Evolutionary conservation across 2,113 vertebrate genomes (phyloP), one percentile per base, ranked within the genome.

Genomic region (Accipiter virgatus): DNA sequence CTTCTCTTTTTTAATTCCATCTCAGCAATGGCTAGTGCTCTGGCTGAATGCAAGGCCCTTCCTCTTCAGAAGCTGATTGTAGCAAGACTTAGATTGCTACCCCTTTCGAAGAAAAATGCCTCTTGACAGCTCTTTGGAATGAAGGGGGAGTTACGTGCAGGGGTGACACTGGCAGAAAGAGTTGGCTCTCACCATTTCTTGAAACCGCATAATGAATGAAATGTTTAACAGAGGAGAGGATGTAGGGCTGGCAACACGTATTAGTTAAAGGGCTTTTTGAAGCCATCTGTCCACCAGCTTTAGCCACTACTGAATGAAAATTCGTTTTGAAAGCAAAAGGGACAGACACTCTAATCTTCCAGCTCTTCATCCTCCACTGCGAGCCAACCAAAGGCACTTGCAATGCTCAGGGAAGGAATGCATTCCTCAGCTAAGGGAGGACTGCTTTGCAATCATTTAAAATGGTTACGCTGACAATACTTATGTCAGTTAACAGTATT

Each of bases 261-360:
- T 96, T 96, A 97, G 94, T 96, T 91, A 95, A 95, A 96, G 82
- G 91, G 90, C 92, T 94, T 97, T 97, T 89, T 94, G 87, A 96
- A 96, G 90, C 94, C 95, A 89, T 96, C 95, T 96, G 94, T 96
- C 95, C 94, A 94, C 73, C 94, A 96, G 96, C 88, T 97, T 96
- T 92, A 97, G 84, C 85, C 71, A 91, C 78, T 61, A 27, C 88
- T 96, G 94, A 96, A 97, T 93, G 93, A 91, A 85, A 93, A 91
- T 70, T 88, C 18, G 4, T 74, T 94, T 70, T 96, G 93, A 95
- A 96, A 96, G 95, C 79, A 26, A 70, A 91, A 96, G 78, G 70
- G 58, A 92, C 66, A 88, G 93, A 80, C 58, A 80, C 92, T 88
- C 68, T 94, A 95, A 96, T 96, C 94, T 96, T 94, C 43, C 84